phyloP scores from a whole-genome alignment of 2,113 vertebrate genomes.

The Mandrillus leucophaeus region DNA sequence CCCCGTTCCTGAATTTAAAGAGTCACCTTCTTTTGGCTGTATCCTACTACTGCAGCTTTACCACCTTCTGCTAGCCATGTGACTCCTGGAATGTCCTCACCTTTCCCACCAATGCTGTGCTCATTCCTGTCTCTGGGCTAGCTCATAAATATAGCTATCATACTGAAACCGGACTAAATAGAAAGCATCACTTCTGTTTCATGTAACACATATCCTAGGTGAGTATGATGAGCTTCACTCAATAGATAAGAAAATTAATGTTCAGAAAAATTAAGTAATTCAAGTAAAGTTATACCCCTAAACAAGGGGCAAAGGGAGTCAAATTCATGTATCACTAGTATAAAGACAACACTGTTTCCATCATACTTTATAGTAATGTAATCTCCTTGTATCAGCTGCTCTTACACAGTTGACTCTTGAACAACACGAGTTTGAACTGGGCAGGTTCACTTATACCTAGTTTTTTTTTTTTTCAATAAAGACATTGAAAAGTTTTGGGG shows the following conservation, averaged over 20 bases:
- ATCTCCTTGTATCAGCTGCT: neutral
- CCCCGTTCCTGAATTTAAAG: neutral
- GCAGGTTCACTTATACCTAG: neutral
- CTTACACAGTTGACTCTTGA: neutral
- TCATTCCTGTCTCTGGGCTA: neutral
- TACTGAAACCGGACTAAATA: neutral
- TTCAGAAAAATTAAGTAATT: neutral
- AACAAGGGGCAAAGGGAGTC: neutral
- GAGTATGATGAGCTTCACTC: neutral
- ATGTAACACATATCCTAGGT: neutral
- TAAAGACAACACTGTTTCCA: neutral
- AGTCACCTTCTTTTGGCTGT: accelerated
- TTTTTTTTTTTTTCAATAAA: neutral
- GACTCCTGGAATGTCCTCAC: neutral
- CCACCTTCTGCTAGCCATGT: neutral
- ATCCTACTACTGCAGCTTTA: too few relatives aligned
- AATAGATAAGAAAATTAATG: neutral
- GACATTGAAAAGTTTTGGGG: neutral
- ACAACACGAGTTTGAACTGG: neutral
- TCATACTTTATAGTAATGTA: neutral
- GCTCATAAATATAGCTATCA: neutral
- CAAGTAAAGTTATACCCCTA: neutral
- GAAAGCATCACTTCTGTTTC: neutral
- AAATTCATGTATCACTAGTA: neutral
- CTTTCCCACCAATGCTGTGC: neutral